These are phyloP conservation scores for Diplolepis rosae DNA, from an alignment of 2,888 invertebrate genomes.

Conservation along the genomic window DNA sequence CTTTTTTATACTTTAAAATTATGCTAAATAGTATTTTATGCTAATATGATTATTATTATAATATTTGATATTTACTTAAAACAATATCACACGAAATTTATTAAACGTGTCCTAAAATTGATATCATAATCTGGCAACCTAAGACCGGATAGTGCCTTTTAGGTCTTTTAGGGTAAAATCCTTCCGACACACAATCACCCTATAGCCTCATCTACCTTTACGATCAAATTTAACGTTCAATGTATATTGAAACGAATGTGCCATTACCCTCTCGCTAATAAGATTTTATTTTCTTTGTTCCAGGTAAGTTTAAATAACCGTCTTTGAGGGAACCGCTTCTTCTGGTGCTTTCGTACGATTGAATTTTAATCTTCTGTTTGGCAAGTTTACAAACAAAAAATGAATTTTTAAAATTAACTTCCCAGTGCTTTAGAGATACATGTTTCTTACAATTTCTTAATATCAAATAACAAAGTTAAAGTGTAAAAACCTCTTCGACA, in stretches of 20 bases:
- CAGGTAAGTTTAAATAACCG: conserved; percentile 52
- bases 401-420: not conserved
- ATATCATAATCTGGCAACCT: not conserved
- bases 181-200: conserved; percentile 17
- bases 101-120: not conserved
- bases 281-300: conserved; percentile 50
- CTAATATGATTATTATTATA: not conserved
- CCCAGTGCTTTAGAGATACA: not conserved
- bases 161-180: conserved; percentile 1
- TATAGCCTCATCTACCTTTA: conserved; percentile 35
- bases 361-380: not conserved
- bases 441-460: not conserved
- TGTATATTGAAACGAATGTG: conserved; percentile 38
- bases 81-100: not conserved
- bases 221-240: conserved; percentile 27
- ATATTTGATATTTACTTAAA: not conserved
- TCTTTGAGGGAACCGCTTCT: conserved; percentile 32
- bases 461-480: not conserved
- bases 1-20: too few relatives aligned
- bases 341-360: not conserved
- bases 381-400: not conserved
- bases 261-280: conserved; percentile 41
- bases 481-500: not conserved
- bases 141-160: not conserved
- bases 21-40: not conserved